Base-by-base conservation (phyloP, 2,888 invertebrate genomes). In the Stramonita haemastoma region DNA sequence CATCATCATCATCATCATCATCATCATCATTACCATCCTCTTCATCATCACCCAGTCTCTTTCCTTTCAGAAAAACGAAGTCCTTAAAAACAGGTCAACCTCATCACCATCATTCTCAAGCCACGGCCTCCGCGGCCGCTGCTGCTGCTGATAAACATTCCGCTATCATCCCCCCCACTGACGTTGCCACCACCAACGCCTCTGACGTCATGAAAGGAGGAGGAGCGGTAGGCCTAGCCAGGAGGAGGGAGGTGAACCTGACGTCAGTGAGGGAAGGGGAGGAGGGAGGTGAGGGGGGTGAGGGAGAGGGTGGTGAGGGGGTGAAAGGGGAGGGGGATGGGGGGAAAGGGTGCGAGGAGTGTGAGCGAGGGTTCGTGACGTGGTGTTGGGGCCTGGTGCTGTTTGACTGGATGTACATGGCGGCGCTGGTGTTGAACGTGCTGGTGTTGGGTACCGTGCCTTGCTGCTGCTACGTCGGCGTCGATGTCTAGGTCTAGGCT, bases 331-430 rank as follows among this genome's bases (percentile, higher is more conserved):
- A 36, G 81, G 17, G 36, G 22, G 6, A 32, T 6, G 81, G 26
- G 81, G 36, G 22, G 81, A 22, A 17, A 22, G 46, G 19, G 46
- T 46, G 46, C 46, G 22, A 17, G 83, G 83, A 26, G 26, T 83
- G 83, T 83, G 83, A 83, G 26, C 2, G n/a, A 22, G 22, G 26
- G 22, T 83, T 83, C 46, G 11, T 83, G 83, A 83, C 83, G 6
- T 83, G 34, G 83, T 83, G 83, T 46, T 46, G 36, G 5, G 13
- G 46, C 2, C 36, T 83, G 36, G 83, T 83, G 83, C 46, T 83
- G 26, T 83, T 83, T 83, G 83, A 83, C 83, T 83, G 83, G 83
- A 11, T n/a, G 34, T 83, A 83, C 26, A 26, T 36, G 34, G 83
- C 46, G 17, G 46, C 83, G 46, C 4, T 83, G 83, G 1, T 83